Base-by-base conservation (phyloP, 1,140 invertebrate species). In the Hyles vespertilio region DNA sequence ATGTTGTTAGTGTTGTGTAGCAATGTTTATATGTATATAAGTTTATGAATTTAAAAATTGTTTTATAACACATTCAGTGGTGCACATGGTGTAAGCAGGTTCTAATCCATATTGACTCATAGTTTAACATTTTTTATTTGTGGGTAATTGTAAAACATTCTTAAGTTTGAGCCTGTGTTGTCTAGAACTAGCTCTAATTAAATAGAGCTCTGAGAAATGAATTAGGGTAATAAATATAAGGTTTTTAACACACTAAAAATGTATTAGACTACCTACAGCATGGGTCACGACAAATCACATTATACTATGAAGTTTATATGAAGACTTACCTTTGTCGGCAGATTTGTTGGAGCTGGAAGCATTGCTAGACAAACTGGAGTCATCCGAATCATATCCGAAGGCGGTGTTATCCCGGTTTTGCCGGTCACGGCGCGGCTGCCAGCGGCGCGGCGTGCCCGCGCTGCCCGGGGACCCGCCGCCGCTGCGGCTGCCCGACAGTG, bases 351-450 rank as follows among this genome's bases (percentile, higher is more conserved):
- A 87, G 33, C 84, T 81, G 45, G 87, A 89, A 6, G 84, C 85
- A 72, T 82, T 87, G 59, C 85, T 90, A 3, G 87, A 89, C n/a
- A 87, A 58, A 57, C 87, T 85, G 57, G 89, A 90, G 56, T 90
- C 89, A 71, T 90, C 89, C 12, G 89, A 90, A 45, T 90, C 89
- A 65, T 87, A 89, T 33, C 86, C 79, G 55, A 88, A 87, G 45
- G 82, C 80, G 44, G 70, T 78, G 65, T 72, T 80, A 10, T 84
- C 81, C 40, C 36, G 36, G 8, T 60, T 65, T 32, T 73, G 73
- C 3, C 74, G 71, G 9, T 81, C 78, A 33, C 70, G 71, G 40
- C 77, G 76, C 32, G 73, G 70, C 59, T 71, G 79, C 78, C 81
- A 84, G 7, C 77, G 72, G 43, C 79, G 76, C 32, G 80, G 74